Evolutionary conservation across 2,888 invertebrate genomes (phyloP), one percentile per base, ranked within the genome.

Genomic region (Zootermopsis nevadensis): DNA sequence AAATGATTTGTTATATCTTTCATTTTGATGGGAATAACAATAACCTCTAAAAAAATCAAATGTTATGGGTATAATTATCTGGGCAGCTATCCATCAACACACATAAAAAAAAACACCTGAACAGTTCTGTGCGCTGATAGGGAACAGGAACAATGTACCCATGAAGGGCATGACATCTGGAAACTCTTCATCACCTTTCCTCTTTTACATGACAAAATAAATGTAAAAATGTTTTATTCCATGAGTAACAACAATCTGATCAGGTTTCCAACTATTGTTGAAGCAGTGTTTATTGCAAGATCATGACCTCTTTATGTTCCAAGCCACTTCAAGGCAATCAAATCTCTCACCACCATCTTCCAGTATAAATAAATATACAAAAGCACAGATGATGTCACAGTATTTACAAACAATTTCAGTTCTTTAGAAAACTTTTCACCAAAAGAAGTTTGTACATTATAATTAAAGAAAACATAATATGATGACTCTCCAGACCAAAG

Each of bases 321-420:
- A 38, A 79, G 24, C 33, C 79, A 35, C 38, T 79, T 79, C 19
- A 60, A 27, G 33, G 55, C 66, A 60, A 53, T 55, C 60, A 35
- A 79, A 60, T 66, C 19, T 33, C 66, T 82, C 69, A 83, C 82
- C 84, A 83, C 83, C 85, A 85, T 85, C 85, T 84, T 85, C 84
- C 84, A 84, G 33, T 84, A 74, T 72, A 84, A 85, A 85, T 85
- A 85, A 85, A 85, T 84, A 84, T 80, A 85, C 83, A 84, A 84
- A n/a, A 85, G 83, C 84, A 83, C 79, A 80, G 80, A 80, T 67
- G 67, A 74, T 82, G 67, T 60, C 72, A 66, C 77, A 84, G 60
- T 83, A 83, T 81, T 79, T 82, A 84, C 83, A 83, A 77, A 69
- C n/a, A 81, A 82, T 77, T 79, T 79, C 19, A 38, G 27, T 38